These are phyloP conservation scores for Caenorhabditis sp. DNA, from an alignment of 2,888 invertebrate genomes.

Conservation along the genomic window DNA sequence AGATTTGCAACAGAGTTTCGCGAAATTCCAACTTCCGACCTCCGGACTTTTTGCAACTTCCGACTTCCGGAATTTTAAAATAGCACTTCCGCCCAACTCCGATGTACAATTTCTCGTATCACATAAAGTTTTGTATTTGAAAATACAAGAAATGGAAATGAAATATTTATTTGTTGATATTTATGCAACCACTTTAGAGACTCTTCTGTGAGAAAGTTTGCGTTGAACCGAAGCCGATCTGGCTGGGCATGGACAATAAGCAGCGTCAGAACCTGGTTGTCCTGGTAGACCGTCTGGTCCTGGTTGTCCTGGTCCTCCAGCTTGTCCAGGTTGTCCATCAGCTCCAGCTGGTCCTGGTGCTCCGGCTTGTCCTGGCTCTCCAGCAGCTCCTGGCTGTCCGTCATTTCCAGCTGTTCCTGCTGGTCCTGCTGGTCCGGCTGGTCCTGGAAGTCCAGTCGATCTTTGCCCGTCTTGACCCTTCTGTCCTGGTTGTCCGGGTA, in stretches of 20 bases:
- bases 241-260: conserved; percentile 39
- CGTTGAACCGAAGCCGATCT: conserved; percentile 27
- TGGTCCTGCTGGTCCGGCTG: conserved; percentile 44
- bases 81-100: too few relatives aligned
- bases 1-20: too few relatives aligned
- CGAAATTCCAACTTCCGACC: too few relatives aligned
- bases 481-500: conserved; percentile 37
- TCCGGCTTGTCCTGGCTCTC: conserved; percentile 31
- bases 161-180: conserved; percentile 3
- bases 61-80: too few relatives aligned
- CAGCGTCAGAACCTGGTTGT: conserved; percentile 40
- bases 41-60: too few relatives aligned
- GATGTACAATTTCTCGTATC: too few relatives aligned
- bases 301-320: conserved; percentile 23
- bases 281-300: conserved; percentile 22
- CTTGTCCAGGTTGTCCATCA: conserved; percentile 37
- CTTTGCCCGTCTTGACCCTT: conserved; percentile 24
- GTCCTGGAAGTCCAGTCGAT: conserved; percentile 32
- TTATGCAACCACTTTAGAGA: conserved; percentile 29
- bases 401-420: conserved; percentile 38
- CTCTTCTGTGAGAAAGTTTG: conserved; percentile 25
- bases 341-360: conserved; percentile 43
- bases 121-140: too few relatives aligned
- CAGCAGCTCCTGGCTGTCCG: conserved; percentile 39
- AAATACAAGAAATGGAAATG: too few relatives aligned